These are phyloP conservation scores for Barypeithes pellucidus DNA, from an alignment of 2,888 invertebrate genomes.

Conservation along the genomic window DNA sequence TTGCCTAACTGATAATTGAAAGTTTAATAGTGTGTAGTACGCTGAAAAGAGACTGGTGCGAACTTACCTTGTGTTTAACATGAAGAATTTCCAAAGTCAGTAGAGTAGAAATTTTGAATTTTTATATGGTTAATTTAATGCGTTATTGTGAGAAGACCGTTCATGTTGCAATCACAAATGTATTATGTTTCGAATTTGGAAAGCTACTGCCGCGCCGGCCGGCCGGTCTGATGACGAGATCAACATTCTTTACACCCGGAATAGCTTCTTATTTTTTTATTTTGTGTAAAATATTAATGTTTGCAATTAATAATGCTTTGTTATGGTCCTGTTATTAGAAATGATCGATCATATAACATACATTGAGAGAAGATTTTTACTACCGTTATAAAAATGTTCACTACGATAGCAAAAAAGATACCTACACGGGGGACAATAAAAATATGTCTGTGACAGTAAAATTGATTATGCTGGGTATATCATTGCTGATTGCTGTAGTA, in stretches of 20 bases:
- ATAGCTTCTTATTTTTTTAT: constrained; percentile 1
- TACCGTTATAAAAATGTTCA: too few relatives aligned
- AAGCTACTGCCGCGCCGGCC: constrained; percentile 1
- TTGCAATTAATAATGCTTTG: not conserved
- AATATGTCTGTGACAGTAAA: too few relatives aligned
- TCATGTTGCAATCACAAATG: constrained; percentile 8
- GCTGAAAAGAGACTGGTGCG: too few relatives aligned
- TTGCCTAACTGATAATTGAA: too few relatives aligned
- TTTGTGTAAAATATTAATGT: not conserved
- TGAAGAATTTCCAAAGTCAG: constrained; percentile 61
- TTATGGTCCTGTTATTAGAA: too few relatives aligned
- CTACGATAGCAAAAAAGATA: too few relatives aligned
- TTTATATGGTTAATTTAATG: constrained; percentile 41
- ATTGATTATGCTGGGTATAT: too few relatives aligned
- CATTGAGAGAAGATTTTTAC: too few relatives aligned
- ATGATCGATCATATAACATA: too few relatives aligned
- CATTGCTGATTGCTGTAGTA: too few relatives aligned
- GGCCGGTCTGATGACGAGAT: not conserved
- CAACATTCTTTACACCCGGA: constrained; percentile 14
- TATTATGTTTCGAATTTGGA: constrained; percentile 21
- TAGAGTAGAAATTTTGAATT: constrained; percentile 56
- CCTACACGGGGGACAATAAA: too few relatives aligned
- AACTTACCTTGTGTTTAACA: constrained; percentile 59
- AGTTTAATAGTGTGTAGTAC: too few relatives aligned
- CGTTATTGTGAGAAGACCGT: constrained; percentile 7